Base-by-base conservation (phyloP, 2,888 invertebrate species). In the Apamea sordens region DNA sequence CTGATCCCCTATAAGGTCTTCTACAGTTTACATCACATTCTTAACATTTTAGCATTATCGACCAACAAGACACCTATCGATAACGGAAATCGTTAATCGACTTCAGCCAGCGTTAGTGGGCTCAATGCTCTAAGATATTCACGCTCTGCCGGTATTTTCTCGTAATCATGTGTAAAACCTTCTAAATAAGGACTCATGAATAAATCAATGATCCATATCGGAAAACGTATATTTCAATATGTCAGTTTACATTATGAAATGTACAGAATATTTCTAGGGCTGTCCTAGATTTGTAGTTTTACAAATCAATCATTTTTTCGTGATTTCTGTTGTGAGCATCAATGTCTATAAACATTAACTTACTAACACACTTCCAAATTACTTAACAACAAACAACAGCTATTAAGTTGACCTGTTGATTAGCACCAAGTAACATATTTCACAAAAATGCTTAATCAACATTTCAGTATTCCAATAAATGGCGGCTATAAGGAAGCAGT, bases 401-500 rank as follows among this genome's bases (percentile, higher is more conserved):
- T 28, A 36, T 63, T 64, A 69, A 44, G 2, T 61, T 47, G 6
- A 64, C 5, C 41, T 32, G 15, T 70, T 73, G 28, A 59, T 70
- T 76, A 50, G 7, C 18, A 73, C 24, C 13, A 44, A 56, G 36
- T 56, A 73, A 56, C 15, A 44, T 82, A 53, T 61, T 84, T 76
- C 41, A 56, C 15, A 56, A 68, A 79, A 73, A 71, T 21, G n/a
- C 0, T 18, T 50, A 68, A 53, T 67, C 50, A 70, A 70, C 47
- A 56, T 81, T 76, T 71, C 21, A 69, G 50, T 64, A 59, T 28
- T 41, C 15, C 63, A 61, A 76, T 77, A 74, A 71, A 77, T 50
- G 61, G 41, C 13, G 32, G 41, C 36, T 5, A 79, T 79, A 77
- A 86, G 87, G 88, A 87, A 87, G 77, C 68, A n/a, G 36, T 78